Evolutionary conservation across 2,888 invertebrate genomes (phyloP), one percentile per base, ranked within the genome.

Genomic region (Dendrolimus houi): DNA sequence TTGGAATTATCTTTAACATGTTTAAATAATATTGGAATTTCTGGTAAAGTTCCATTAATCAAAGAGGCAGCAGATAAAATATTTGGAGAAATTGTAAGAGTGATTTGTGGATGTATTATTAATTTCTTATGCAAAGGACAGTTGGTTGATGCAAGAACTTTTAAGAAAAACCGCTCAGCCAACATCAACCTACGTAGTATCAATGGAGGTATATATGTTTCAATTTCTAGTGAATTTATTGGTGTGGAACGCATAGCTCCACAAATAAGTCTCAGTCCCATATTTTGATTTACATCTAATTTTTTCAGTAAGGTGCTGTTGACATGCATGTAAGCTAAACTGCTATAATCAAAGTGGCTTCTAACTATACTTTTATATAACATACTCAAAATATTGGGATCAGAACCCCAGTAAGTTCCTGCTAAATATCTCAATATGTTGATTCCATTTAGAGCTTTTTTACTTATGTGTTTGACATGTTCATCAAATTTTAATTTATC

Each of bases 171-270:
- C 17, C 17, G 17, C 17, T 17, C 17, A 17, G 17, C 17, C 17
- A 17, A 17, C 17, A 17, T 17, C 17, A 17, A 17, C 17, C 17
- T 17, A 17, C 17, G 17, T 17, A 17, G 17, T 2, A 17, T 17
- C 17, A 17, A 17, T 17, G 17, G 17, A 3, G 17, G 17, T 17
- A 17, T 17, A 17, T 2, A 17, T 17, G 55, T 55, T 55, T 58
- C 58, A 10, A 58, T 53, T 55, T 60, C 56, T 42, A 60, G 41
- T 6, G 58, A 55, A 54, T 54, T 58, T 47, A 57, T 58, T 17
- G 59, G 57, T 7, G 57, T 57, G n/a, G 57, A 60, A 12, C 52
- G 29, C 57, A 60, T 60, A 29, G 56, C 60, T 12, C 60, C 60
- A 55, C 56, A 54, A 47, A 60, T 58, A 2, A 60, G 13, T 47